A percentile compares a stretch with the other conserved stretches of the same genome.
phyloP scores from a whole-genome alignment of 1,140 invertebrate species.

The Drosophila guanche region DNA sequence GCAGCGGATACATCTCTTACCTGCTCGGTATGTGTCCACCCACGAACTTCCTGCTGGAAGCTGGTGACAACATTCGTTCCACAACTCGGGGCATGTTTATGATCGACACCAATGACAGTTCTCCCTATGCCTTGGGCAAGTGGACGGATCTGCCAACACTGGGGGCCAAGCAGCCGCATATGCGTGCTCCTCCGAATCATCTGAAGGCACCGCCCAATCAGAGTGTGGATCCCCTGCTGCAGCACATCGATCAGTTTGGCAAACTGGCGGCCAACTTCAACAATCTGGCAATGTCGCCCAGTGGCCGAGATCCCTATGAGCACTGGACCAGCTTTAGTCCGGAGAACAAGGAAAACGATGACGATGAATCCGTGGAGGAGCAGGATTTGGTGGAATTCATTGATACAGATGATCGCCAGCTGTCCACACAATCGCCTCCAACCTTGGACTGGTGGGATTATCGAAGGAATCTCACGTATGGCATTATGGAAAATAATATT shows the following conservation, averaged over 20 bases:
- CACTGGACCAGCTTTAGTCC: slow-evolving; percentile 78
- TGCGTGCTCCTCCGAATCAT: slow-evolving; percentile 1
- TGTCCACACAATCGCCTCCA: slow-evolving; percentile 4
- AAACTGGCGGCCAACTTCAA: slow-evolving; percentile 77
- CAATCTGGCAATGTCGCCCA: slow-evolving; percentile 48
- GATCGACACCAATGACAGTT: slow-evolving; percentile 71
- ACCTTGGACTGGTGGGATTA: slow-evolving; percentile 65
- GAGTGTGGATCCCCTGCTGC: slow-evolving; percentile 67
- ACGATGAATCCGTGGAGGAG: slow-evolving; percentile 67
- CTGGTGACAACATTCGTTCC: slow-evolving; percentile 70
- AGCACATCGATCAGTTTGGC: slow-evolving; percentile 77
- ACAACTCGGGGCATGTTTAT: slow-evolving; percentile 76
- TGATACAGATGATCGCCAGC: slow-evolving; percentile 34
- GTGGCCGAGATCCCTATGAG: slow-evolving; percentile 55
- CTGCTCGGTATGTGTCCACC: slow-evolving; percentile 85
- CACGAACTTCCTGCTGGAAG: slow-evolving; percentile 75
- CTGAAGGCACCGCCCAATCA: slow-evolving; percentile 24
- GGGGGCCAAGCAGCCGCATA: slow-evolving; percentile 43
- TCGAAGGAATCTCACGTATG: slow-evolving; percentile 68
- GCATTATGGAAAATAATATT: slow-evolving; percentile 70
- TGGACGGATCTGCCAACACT: slow-evolving; percentile 76
- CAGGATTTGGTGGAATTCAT: slow-evolving; percentile 46
- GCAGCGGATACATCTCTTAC: slow-evolving; percentile 85
- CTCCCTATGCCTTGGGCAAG: slow-evolving; percentile 79
- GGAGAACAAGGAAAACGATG: slow-evolving; percentile 39